Percentiles rank a stretch among this genome's conserved stretches.
Evolutionary conservation across 2,113 vertebrate species (phyloP).

Genomic region (Martes martes): DNA sequence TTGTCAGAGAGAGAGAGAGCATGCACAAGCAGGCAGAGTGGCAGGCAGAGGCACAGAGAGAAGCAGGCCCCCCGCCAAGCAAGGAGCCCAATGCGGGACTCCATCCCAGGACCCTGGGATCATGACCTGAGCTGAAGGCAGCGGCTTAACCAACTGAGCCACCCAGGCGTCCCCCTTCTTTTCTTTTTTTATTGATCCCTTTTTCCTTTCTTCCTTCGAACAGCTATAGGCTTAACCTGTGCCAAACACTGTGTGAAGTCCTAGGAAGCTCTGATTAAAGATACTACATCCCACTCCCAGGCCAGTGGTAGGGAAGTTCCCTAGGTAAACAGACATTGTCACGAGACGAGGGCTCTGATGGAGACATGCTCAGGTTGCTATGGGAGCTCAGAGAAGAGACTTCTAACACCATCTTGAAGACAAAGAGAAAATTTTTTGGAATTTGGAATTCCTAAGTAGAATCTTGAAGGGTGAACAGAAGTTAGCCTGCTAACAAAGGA

Average conservation of each 20-base stretch:
- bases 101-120: too few relatives aligned
- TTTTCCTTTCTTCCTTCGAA: neutral
- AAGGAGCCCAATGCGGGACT: too few relatives aligned
- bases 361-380: neutral
- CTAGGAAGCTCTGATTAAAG: neutral
- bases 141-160: too few relatives aligned
- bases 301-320: neutral
- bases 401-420: neutral
- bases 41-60: too few relatives aligned
- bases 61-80: too few relatives aligned
- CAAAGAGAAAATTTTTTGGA: neutral
- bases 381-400: neutral
- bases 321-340: neutral
- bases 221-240: neutral
- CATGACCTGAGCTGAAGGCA: too few relatives aligned
- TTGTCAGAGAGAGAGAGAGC: too few relatives aligned
- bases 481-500: neutral
- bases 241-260: neutral
- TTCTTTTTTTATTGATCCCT: neutral
- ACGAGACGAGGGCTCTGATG: neutral
- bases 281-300: neutral
- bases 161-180: neutral
- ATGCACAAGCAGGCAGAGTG: too few relatives aligned
- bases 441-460: neutral
- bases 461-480: neutral